Evolutionary conservation across 2,888 invertebrate genomes (phyloP).

Genomic region (Hyposoter dolosus): DNA sequence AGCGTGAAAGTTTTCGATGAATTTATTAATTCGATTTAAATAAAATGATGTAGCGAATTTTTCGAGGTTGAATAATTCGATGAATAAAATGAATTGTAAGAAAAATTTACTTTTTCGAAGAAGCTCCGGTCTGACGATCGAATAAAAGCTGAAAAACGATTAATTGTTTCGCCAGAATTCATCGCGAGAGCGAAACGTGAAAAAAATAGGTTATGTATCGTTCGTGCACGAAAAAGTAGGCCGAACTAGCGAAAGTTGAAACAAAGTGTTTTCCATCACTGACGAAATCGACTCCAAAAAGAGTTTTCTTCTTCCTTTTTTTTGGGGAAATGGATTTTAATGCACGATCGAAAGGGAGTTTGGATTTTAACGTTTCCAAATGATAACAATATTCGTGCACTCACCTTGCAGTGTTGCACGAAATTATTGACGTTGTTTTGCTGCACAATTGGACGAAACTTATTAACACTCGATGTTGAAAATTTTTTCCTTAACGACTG

Average conservation of each 20-base stretch:
- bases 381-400: conserved; percentile 39
- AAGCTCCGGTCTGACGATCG: conserved; percentile 8
- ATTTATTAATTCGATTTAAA: conserved; percentile 13
- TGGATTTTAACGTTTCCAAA: background rate
- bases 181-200: background rate
- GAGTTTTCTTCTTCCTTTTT: background rate
- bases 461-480: conserved; percentile 89
- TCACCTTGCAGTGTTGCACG: conserved; percentile 85
- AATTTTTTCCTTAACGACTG: conserved; percentile 88
- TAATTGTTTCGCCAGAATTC: background rate
- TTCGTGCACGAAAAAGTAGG: background rate
- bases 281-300: background rate
- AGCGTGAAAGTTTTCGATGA: conserved; percentile 25
- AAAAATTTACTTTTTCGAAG: background rate
- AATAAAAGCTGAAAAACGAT: background rate
- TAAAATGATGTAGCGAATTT: conserved; percentile 11
- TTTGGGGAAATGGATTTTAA: background rate
- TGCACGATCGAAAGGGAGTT: conserved; percentile 17
- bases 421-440: conserved; percentile 83
- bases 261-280: conserved; percentile 20
- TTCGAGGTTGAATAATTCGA: background rate
- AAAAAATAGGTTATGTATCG: conserved; percentile 41
- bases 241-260: conserved; percentile 22
- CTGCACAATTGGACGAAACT: conserved; percentile 88
- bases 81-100: background rate